Evolutionary conservation across 2,888 invertebrate genomes (phyloP).

Genomic region (Onthophagus sagittarius): DNA sequence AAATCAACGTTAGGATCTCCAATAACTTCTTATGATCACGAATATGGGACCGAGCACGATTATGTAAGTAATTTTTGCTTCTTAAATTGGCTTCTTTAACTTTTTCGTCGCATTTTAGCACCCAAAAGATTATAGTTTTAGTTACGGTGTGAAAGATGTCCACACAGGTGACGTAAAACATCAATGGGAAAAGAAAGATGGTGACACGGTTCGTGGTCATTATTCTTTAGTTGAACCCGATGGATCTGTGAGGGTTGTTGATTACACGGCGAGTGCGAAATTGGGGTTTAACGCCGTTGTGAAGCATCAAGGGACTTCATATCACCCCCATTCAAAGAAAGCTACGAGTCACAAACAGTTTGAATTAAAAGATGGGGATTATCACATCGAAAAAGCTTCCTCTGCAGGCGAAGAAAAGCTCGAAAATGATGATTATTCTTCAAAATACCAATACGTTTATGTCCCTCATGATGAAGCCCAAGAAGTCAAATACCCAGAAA

Average conservation of each 20-base stretch:
- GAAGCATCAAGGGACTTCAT: constrained; percentile 52
- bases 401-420: background rate
- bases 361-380: constrained; percentile 12
- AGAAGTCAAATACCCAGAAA: background rate
- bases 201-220: constrained; percentile 59
- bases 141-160: constrained; percentile 59
- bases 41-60: constrained; percentile 34
- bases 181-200: constrained; percentile 61
- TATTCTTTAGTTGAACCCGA: constrained; percentile 68
- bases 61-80: constrained; percentile 30
- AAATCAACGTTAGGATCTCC: background rate
- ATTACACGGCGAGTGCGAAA: constrained; percentile 58
- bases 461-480: constrained; percentile 15
- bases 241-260: constrained; percentile 58
- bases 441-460: constrained; percentile 20
- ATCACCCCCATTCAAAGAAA: constrained; percentile 37
- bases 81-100: background rate
- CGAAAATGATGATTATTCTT: constrained; percentile 10
- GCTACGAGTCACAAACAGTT: constrained; percentile 20
- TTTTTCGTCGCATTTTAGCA: constrained; percentile 45
- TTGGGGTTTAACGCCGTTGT: constrained; percentile 58
- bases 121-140: constrained; percentile 58
- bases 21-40: constrained; percentile 25
- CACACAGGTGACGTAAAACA: constrained; percentile 59
- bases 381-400: background rate